Percentiles rank a stretch among this genome's conserved stretches.
These are phyloP conservation scores for Anniella stebbinsi DNA, from an alignment of 2,797 vertebrate species.

Conservation along the genomic window DNA sequence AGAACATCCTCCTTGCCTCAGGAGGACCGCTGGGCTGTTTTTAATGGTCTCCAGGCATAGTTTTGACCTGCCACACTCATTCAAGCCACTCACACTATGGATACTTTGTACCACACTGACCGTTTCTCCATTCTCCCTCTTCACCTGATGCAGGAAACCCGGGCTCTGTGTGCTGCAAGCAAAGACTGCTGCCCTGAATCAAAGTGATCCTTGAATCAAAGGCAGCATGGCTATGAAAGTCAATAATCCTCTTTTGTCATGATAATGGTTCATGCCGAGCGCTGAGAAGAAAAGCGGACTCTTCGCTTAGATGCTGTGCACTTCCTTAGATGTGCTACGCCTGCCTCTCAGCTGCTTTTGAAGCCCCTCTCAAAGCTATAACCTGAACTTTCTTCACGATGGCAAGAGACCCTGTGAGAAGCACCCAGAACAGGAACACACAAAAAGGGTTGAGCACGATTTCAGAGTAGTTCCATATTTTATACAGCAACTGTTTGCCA, in stretches of 20 bases:
- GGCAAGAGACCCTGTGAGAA: not conserved
- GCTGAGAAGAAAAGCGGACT: slow-evolving; percentile 56
- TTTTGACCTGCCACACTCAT: slow-evolving; percentile 43
- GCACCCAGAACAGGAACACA: not conserved
- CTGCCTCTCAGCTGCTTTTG: not conserved
- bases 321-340: slow-evolving; percentile 37
- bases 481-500: not conserved
- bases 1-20: slow-evolving; percentile 62
- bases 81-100: slow-evolving; percentile 20
- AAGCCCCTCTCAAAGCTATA: slow-evolving; percentile 39
- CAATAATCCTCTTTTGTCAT: slow-evolving; percentile 59
- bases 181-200: slow-evolving; percentile 49
- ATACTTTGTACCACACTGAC: slow-evolving; percentile 34
- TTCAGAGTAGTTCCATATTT: not conserved
- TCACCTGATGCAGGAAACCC: slow-evolving; percentile 47
- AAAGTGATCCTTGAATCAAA: slow-evolving; percentile 52
- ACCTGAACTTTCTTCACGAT: slow-evolving; percentile 1
- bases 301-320: not conserved
- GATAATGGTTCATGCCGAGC: slow-evolving; percentile 37
- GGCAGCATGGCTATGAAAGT: slow-evolving; percentile 47
- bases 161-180: slow-evolving; percentile 3
- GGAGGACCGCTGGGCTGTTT: slow-evolving; percentile 48
- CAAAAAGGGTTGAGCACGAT: not conserved
- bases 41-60: slow-evolving; percentile 56
- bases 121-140: slow-evolving; percentile 42